Conservation (phyloP, 2,888 invertebrate genomes). For the Platynereis dumerilii region DNA sequence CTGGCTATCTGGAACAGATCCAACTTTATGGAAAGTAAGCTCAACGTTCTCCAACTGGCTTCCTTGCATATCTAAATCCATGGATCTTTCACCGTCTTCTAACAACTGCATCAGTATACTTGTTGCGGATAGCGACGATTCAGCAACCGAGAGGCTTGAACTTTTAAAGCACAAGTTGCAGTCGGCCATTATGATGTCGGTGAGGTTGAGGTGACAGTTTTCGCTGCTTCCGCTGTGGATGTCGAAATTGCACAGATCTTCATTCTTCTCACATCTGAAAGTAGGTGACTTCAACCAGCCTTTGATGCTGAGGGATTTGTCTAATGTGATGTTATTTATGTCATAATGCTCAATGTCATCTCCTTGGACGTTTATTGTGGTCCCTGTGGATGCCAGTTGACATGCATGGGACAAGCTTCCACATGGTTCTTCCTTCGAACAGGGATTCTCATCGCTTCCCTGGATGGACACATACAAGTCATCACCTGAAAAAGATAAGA, state of each 20-base stretch:
- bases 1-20: no score
- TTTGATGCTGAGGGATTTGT: neutral
- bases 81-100: no score
- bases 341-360: neutral
- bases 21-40: no score
- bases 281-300: neutral
- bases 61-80: no score
- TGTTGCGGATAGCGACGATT: neutral
- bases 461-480: neutral
- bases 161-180: conserved; percentile 8
- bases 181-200: neutral
- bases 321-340: neutral
- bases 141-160: neutral
- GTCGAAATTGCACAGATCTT: no score
- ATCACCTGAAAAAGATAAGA: neutral
- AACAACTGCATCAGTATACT: no score
- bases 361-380: neutral
- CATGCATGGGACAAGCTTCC: neutral
- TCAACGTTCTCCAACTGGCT: no score
- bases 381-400: neutral
- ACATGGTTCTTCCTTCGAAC: neutral
- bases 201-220: no score
- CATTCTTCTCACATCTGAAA: neutral
- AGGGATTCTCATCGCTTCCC: neutral
- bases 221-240: no score